Base-by-base conservation (phyloP, 2,113 vertebrate species). In the Castor canadensis region DNA sequence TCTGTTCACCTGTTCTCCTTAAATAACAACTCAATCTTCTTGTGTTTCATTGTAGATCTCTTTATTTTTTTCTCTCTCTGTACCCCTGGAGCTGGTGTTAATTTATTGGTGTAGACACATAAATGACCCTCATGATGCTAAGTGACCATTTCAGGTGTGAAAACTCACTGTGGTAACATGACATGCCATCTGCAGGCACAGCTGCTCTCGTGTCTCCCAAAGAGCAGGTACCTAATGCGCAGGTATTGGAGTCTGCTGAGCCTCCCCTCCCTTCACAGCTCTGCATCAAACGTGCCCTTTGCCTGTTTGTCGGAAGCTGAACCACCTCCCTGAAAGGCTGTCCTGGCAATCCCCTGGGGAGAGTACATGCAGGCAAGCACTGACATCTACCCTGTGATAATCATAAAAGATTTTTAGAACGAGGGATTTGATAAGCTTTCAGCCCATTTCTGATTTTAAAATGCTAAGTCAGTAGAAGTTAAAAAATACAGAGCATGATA, bases 171-270 rank as follows among this genome's bases (percentile, higher is more conserved):
- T 10, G 0, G 3, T 52, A 13, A 26, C 52, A 0, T 13, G 22
- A 40, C 35, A 8, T 40, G 1, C 6, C 28, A 3, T 30, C 54
- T 35, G 7, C 19, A 12, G 45, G 22, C 13, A 20, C 40, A 45
- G 62, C 13, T 6, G 38, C 6, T 6, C 58, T 22, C 3, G 3
- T 1, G 4, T 9, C 32, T 45, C 35, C 45, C 1, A 12, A 43
- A 35, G 2, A 35, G 28, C 45, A 35, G 49, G 1, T 38, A 3
- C 1, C 35, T 15, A 5, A 7, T 17, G 17, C 1, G 1, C 1
- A 35, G 49, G 13, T 45, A 3, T 15, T 56, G 85, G 32, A 12
- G 20, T 15, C 52, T 71, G 71, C 9, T 24, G 47, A 10, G 43
- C 30, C n/a, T 32, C 47, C n/a, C 12, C 0, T 13, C 71, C 72